phyloP scores from a whole-genome alignment of 2,888 invertebrate genomes.

The Synanthedon formicaeformis region DNA sequence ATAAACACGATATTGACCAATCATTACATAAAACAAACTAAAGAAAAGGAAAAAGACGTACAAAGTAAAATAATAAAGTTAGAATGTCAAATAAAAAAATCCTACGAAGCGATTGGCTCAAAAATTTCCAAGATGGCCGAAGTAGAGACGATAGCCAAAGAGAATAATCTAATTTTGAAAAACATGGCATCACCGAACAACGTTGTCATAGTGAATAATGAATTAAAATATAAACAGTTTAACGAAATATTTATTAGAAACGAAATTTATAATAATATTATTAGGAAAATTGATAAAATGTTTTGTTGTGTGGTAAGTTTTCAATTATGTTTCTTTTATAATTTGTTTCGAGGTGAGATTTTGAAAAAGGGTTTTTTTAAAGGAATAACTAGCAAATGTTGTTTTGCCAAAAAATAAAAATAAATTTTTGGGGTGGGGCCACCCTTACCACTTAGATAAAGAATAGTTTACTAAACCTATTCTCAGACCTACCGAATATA shows the following conservation, averaged over 20 bases:
- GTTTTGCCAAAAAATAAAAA: too few relatives aligned
- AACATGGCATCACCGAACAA: slow-evolving; percentile 38
- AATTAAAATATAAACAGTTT: slow-evolving; percentile 36
- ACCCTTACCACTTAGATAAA: too few relatives aligned
- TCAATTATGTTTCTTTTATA: neutral
- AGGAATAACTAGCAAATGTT: too few relatives aligned
- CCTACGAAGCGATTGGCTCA: slow-evolving; percentile 43
- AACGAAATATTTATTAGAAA: slow-evolving; percentile 42
- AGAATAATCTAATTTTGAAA: slow-evolving; percentile 20
- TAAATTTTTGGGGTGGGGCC: too few relatives aligned
- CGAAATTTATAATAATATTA: slow-evolving; percentile 55
- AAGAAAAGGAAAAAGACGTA: slow-evolving; percentile 45
- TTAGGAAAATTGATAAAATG: slow-evolving; percentile 55
- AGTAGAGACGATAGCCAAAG: slow-evolving; percentile 27
- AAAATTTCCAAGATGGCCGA: slow-evolving; percentile 37
- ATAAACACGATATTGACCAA: slow-evolving; percentile 60
- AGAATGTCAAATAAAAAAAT: slow-evolving; percentile 41
- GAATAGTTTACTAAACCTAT: too few relatives aligned
- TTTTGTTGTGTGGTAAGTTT: slow-evolving; percentile 59
- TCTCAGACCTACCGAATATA: too few relatives aligned
- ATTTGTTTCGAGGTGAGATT: too few relatives aligned
- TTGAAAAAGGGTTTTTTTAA: too few relatives aligned
- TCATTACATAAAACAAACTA: slow-evolving; percentile 54
- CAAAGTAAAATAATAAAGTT: slow-evolving; percentile 45
- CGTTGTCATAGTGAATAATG: slow-evolving; percentile 44